Percentiles rank a stretch among this genome's conserved stretches.
Evolutionary conservation across 2,888 invertebrate species (phyloP).

Genomic region (Plebejus anna): DNA sequence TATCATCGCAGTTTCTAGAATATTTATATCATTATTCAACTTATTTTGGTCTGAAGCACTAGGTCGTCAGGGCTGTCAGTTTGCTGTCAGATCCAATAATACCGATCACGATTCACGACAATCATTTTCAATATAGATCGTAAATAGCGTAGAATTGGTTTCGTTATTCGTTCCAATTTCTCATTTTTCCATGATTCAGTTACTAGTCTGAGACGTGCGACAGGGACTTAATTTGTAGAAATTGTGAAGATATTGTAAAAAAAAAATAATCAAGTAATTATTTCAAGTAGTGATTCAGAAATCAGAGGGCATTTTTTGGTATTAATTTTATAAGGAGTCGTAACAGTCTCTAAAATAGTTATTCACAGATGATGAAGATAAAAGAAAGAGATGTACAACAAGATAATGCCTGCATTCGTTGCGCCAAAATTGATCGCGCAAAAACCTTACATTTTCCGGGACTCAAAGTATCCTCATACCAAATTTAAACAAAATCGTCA

Average conservation of each 20-base stretch:
- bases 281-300: too few species aligned
- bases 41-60: background rate
- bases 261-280: too few species aligned
- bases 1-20: slow-evolving; percentile 23
- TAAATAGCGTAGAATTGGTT: slow-evolving; percentile 3
- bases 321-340: too few species aligned
- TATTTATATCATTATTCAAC: slow-evolving; percentile 1
- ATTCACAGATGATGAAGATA: too few species aligned
- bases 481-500: too few species aligned
- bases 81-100: slow-evolving; percentile 7
- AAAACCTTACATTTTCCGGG: too few species aligned
- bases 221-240: background rate
- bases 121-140: background rate
- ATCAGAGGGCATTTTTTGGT: too few species aligned
- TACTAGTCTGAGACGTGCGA: background rate
- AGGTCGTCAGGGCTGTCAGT: background rate
- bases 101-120: background rate
- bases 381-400: too few species aligned
- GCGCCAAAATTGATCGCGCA: too few species aligned
- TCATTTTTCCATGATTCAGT: background rate
- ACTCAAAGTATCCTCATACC: too few species aligned
- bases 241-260: background rate
- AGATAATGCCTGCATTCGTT: too few species aligned
- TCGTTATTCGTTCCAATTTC: background rate
- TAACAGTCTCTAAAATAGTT: too few species aligned